Evolutionary conservation across 2,888 invertebrate species (phyloP).

Genomic region (Ochropleura plecta): DNA sequence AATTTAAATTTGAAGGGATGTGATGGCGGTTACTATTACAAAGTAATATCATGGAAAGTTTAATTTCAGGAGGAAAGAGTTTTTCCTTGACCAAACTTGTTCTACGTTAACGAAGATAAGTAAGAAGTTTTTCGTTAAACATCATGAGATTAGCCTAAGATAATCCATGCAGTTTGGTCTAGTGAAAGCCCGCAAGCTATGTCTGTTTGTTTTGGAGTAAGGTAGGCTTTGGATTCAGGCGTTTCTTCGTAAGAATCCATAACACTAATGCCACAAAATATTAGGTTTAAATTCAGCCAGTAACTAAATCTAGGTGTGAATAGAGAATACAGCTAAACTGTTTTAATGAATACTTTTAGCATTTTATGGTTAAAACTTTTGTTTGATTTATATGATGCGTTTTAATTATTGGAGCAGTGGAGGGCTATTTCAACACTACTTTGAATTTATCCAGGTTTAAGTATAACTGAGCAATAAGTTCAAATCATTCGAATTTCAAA

Average conservation of each 20-base stretch:
- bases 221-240: too few species aligned
- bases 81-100: slow-evolving; percentile 22
- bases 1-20: slow-evolving; percentile 28
- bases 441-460: background rate
- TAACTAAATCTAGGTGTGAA: background rate
- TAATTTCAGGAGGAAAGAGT: background rate
- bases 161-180: slow-evolving; percentile 24
- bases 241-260: background rate
- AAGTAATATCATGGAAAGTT: background rate
- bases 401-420: background rate
- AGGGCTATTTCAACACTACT: background rate
- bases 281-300: background rate
- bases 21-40: slow-evolving; percentile 6
- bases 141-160: slow-evolving; percentile 39
- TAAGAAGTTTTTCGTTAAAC: slow-evolving; percentile 17
- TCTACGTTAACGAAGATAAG: slow-evolving; percentile 6
- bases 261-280: background rate
- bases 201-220: background rate
- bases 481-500: background rate
- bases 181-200: slow-evolving; percentile 6
- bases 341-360: background rate
- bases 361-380: background rate
- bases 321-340: background rate
- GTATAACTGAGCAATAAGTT: background rate
- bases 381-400: background rate